Percentiles rank a stretch among this genome's conserved stretches.
Conservation (phyloP, 1,140 invertebrate species). For the Euwallacea fornicatus region DNA sequence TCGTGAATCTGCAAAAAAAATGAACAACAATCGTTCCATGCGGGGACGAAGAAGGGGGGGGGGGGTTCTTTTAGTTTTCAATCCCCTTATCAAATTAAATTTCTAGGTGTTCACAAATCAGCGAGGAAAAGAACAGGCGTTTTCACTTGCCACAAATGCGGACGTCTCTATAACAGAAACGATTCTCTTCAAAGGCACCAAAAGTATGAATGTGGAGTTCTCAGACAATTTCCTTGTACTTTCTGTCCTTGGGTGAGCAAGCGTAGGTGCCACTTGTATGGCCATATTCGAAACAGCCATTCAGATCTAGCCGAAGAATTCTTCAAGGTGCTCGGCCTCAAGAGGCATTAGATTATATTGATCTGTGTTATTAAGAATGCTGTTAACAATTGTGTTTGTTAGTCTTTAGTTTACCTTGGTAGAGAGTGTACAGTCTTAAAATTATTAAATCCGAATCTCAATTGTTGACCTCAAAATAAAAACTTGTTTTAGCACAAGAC, state of each 20-base stretch:
- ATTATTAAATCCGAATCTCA: too few species aligned
- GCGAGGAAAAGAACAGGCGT: background rate
- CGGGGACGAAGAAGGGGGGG: background rate
- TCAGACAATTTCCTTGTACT: conserved; percentile 4
- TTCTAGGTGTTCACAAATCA: too few species aligned
- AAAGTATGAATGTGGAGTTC: conserved; percentile 10
- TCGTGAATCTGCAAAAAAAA: too few species aligned
- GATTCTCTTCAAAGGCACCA: conserved; percentile 14
- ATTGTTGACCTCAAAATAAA: background rate
- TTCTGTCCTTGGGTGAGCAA: conserved; percentile 3
- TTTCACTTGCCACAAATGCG: conserved; percentile 4
- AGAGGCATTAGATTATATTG: background rate
- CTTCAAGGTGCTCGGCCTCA: conserved; percentile 7
- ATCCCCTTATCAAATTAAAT: too few species aligned
- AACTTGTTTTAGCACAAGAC: conserved; percentile 50
- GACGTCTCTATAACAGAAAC: conserved; percentile 4
- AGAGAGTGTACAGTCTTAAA: background rate
- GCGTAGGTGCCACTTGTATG: background rate
- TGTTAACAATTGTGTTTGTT: too few species aligned
- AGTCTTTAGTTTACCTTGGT: background rate
- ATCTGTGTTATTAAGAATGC: too few species aligned
- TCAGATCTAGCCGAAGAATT: background rate
- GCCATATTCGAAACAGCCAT: conserved; percentile 12
- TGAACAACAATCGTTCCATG: background rate
- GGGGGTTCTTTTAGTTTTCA: too few species aligned